phyloP scores from a whole-genome alignment of 2,888 invertebrate genomes.

The Bursaphelenchus okinawaensis region DNA sequence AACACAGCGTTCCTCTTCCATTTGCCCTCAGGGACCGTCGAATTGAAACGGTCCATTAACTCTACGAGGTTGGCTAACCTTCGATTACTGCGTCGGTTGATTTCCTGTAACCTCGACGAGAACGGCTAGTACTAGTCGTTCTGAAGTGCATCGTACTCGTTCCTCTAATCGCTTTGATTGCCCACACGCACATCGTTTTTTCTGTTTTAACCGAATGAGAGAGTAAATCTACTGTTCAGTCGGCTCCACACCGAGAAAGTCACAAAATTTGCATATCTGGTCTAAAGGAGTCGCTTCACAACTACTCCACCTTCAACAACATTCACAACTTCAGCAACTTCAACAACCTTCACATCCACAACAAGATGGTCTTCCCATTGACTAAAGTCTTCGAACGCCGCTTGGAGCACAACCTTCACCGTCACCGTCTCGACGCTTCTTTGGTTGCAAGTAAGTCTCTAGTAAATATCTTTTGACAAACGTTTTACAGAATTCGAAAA shows the following conservation, averaged over 20 bases:
- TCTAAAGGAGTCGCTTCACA: too few species aligned
- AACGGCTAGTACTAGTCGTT: slow-evolving; percentile 5
- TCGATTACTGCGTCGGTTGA: background rate
- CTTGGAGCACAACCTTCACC: slow-evolving; percentile 2
- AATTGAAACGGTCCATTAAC: slow-evolving; percentile 8
- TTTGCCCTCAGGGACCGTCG: background rate
- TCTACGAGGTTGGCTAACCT: slow-evolving; percentile 15
- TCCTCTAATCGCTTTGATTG: background rate
- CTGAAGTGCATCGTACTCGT: background rate
- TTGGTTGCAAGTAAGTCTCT: slow-evolving; percentile 11
- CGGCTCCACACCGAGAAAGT: slow-evolving; percentile 13
- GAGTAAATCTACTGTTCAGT: slow-evolving; percentile 9
- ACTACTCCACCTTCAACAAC: background rate
- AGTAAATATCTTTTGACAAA: background rate
- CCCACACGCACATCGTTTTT: slow-evolving; percentile 1
- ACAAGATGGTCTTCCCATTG: slow-evolving; percentile 9
- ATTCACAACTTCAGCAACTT: background rate
- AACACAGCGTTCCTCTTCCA: background rate
- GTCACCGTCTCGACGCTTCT: background rate
- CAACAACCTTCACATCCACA: background rate
- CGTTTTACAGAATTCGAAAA: too few species aligned
- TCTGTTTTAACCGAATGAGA: slow-evolving; percentile 8
- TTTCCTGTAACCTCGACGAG: slow-evolving; percentile 3
- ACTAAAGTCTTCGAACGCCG: slow-evolving; percentile 4
- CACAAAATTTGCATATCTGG: background rate